A percentile compares a stretch with the other conserved stretches of the same genome.
phyloP scores from a whole-genome alignment of 2,888 invertebrate genomes.

The Eilema griseolum region DNA sequence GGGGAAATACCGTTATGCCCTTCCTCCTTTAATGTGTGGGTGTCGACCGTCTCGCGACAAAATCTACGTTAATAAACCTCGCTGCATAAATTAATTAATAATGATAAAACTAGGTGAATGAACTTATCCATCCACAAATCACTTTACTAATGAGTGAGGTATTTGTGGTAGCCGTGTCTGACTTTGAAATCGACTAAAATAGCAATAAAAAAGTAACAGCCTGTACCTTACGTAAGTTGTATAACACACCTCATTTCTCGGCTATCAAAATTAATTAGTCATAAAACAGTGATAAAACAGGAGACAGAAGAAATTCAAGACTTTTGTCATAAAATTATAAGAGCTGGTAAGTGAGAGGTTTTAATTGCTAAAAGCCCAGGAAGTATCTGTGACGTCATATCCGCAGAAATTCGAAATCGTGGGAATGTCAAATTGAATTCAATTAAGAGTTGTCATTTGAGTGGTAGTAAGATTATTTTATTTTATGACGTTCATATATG shows the following conservation, averaged over 20 bases:
- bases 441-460: conserved; percentile 33
- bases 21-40: conserved; percentile 1
- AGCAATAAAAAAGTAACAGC: neutral
- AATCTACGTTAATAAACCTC: neutral
- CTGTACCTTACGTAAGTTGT: conserved; percentile 1
- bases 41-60: conserved; percentile 1
- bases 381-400: conserved; percentile 40
- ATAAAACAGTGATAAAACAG: conserved; percentile 22
- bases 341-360: conserved; percentile 23
- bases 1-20: neutral
- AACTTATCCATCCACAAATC: neutral
- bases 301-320: conserved; percentile 22
- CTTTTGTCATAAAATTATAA: conserved; percentile 25
- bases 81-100: conserved; percentile 4
- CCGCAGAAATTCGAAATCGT: conserved; percentile 48
- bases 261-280: conserved; percentile 13
- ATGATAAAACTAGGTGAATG: neutral
- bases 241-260: conserved; percentile 1
- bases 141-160: neutral
- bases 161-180: neutral
- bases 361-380: conserved; percentile 37
- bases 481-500: conserved; percentile 28
- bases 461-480: conserved; percentile 28
- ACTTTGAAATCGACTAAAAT: neutral
- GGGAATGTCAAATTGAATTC: conserved; percentile 39